phyloP scores from a whole-genome alignment of 2,888 invertebrate genomes.

The Cephus sareptanus region DNA sequence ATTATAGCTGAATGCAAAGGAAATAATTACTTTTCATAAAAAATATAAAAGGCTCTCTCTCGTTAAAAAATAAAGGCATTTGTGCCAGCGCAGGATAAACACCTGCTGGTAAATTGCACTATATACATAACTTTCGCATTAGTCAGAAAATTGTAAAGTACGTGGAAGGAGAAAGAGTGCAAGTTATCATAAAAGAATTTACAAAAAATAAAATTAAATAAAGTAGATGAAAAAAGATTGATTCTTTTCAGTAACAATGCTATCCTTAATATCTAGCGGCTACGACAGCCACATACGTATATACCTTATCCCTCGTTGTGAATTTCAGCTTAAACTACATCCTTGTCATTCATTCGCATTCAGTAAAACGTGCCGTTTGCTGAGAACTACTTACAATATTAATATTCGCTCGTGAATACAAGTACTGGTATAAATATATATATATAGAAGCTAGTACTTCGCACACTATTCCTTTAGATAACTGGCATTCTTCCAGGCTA shows the following conservation, averaged over 20 bases:
- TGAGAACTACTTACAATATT: background rate
- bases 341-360: background rate
- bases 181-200: background rate
- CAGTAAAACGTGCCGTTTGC: background rate
- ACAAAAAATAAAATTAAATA: background rate
- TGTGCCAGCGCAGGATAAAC: background rate
- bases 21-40: slow-evolving; percentile 1
- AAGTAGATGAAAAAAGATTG: background rate
- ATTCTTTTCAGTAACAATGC: background rate
- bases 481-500: background rate
- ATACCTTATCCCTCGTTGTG: background rate
- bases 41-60: background rate
- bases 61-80: background rate
- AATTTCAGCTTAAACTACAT: background rate
- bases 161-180: slow-evolving; percentile 13
- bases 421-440: slow-evolving; percentile 3
- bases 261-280: background rate
- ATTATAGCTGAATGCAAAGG: background rate
- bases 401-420: background rate
- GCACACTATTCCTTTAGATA: background rate
- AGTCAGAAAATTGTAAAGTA: slow-evolving; percentile 8
- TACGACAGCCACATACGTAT: background rate
- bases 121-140: slow-evolving; percentile 17
- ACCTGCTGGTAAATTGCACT: slow-evolving; percentile 17
- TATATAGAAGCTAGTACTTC: slow-evolving; percentile 1